phyloP scores from a whole-genome alignment of 2,888 invertebrate genomes.

The Phyto melanocephala region DNA sequence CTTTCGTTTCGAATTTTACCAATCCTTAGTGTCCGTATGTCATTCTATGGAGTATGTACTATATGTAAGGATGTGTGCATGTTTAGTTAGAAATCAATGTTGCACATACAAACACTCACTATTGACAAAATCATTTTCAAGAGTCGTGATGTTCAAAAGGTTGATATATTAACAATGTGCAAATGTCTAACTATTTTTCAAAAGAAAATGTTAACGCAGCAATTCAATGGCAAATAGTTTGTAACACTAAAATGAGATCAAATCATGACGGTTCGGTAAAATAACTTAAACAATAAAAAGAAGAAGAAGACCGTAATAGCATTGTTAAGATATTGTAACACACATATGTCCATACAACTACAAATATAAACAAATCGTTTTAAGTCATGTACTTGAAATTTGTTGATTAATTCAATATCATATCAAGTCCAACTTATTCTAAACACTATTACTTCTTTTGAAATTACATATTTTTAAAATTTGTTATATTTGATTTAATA shows the following conservation, averaged over 20 bases:
- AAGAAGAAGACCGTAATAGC: neutral
- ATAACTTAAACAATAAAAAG: neutral
- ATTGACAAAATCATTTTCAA: neutral
- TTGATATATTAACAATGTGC: conserved; percentile 15
- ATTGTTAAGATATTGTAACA: neutral
- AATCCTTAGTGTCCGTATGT: neutral
- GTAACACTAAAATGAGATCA: conserved; percentile 3
- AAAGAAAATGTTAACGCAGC: neutral
- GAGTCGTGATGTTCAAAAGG: neutral
- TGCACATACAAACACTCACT: neutral
- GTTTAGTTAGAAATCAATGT: neutral
- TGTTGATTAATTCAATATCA: too few relatives aligned
- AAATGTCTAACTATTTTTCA: neutral
- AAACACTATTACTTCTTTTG: too few relatives aligned
- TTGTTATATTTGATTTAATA: too few relatives aligned
- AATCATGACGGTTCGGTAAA: conserved; percentile 23
- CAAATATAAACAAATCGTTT: neutral
- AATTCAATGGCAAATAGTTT: conserved; percentile 16
- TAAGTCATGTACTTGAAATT: too few relatives aligned
- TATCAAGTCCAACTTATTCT: too few relatives aligned
- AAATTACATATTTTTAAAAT: too few relatives aligned
- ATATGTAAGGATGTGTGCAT: neutral
- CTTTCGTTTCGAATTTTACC: neutral
- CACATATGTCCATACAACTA: too few relatives aligned
- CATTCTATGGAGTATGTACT: neutral